Conservation (phyloP, 2,888 invertebrate genomes). For the Hybos culiciformis region DNA sequence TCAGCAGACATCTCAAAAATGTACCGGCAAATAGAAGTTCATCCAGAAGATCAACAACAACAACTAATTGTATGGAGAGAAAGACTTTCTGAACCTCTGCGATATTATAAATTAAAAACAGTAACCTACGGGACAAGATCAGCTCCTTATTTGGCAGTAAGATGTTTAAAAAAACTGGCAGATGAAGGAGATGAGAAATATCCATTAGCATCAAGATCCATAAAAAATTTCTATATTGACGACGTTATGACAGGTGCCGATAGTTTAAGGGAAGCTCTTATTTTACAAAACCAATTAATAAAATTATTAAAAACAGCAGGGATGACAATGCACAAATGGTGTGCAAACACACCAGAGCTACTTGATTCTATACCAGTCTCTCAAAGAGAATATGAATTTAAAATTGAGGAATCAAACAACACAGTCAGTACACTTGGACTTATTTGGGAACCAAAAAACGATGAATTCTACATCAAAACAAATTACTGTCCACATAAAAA, state of each 20-base stretch:
- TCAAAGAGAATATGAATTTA: slow-evolving; percentile 3
- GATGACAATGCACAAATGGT: too few species aligned
- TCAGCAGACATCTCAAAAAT: slow-evolving; percentile 13
- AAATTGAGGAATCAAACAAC: slow-evolving; percentile 5
- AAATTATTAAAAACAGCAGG: slow-evolving; percentile 5
- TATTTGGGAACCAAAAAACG: slow-evolving; percentile 7
- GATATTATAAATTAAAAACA: neutral
- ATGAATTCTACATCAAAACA: slow-evolving; percentile 4
- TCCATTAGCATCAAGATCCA: slow-evolving; percentile 11
- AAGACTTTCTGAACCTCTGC: too few species aligned
- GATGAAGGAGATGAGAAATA: slow-evolving; percentile 6
- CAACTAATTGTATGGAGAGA: slow-evolving; percentile 13
- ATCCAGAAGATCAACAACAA: slow-evolving; percentile 7
- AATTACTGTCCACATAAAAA: slow-evolving; percentile 1
- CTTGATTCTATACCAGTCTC: slow-evolving; percentile 6
- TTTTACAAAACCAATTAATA: slow-evolving; percentile 8
- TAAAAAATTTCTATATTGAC: slow-evolving; percentile 15
- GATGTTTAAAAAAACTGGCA: slow-evolving; percentile 13
- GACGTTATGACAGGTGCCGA: slow-evolving; percentile 15
- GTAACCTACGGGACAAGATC: slow-evolving; percentile 13
- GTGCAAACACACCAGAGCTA: slow-evolving; percentile 1
- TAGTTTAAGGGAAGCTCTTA: slow-evolving; percentile 8
- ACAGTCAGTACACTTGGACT: slow-evolving; percentile 10
- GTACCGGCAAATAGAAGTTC: slow-evolving; percentile 9
- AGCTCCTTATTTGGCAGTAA: slow-evolving; percentile 16